Evolutionary conservation across 2,888 invertebrate species (phyloP).

Genomic region (Automeris io): DNA sequence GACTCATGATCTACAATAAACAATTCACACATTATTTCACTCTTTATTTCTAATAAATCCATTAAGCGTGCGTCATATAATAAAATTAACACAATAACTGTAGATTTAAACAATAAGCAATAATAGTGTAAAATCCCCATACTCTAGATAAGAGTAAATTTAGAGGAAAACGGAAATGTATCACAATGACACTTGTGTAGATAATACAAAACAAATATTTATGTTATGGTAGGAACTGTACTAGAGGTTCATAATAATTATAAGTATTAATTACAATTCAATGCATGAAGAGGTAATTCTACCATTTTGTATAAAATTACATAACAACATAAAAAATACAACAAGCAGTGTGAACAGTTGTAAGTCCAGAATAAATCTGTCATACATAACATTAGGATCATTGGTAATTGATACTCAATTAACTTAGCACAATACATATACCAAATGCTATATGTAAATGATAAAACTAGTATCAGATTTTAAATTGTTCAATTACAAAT

Average conservation of each 20-base stretch:
- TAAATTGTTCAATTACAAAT: neutral
- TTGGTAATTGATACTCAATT: constrained; percentile 2
- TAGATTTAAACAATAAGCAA: neutral
- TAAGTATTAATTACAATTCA: constrained; percentile 9
- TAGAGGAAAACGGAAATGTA: neutral
- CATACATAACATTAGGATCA: too few relatives aligned
- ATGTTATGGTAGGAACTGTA: too few relatives aligned
- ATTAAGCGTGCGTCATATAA: neutral
- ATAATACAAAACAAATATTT: constrained; percentile 7
- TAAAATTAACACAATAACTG: neutral
- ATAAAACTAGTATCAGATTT: neutral
- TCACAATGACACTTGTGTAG: neutral
- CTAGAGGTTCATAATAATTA: too few relatives aligned
- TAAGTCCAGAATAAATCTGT: neutral
- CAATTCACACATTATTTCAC: constrained; percentile 7
- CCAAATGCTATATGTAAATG: neutral
- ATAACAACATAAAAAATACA: neutral
- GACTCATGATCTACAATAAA: constrained; percentile 48
- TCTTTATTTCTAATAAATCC: constrained; percentile 5
- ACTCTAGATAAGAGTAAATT: constrained; percentile 2
- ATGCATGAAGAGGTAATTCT: constrained; percentile 11
- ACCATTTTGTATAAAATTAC: constrained; percentile 7
- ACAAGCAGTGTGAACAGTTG: neutral
- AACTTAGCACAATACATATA: neutral
- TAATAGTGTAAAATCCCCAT: constrained; percentile 14